These are phyloP conservation scores for Sphaerolaimus hirsutus DNA, from an alignment of 2,888 invertebrate species.

Conservation along the genomic window DNA sequence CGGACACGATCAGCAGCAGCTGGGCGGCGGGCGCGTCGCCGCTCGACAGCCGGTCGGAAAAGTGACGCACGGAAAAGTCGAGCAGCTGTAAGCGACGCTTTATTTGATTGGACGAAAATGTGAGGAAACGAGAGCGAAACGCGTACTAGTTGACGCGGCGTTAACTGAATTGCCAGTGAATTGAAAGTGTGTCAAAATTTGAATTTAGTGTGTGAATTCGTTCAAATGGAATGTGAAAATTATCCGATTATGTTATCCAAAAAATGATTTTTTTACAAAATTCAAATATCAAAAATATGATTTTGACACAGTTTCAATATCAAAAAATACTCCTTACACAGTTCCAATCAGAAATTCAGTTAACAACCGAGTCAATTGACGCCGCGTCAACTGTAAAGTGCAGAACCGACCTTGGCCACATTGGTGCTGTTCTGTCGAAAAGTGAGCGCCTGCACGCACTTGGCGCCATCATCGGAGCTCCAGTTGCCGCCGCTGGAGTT, in stretches of 20 bases:
- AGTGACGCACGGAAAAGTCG: slow-evolving; percentile 2
- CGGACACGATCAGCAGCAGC: slow-evolving; percentile 68
- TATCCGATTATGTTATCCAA: no score
- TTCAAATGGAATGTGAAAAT: no score
- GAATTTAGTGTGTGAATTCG: not conserved
- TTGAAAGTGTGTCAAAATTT: not conserved
- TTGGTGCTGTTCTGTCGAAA: slow-evolving; percentile 73
- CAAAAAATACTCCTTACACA: no score
- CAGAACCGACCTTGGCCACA: slow-evolving; percentile 39
- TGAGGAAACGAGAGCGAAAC: not conserved
- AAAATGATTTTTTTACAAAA: no score
- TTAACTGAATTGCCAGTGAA: no score
- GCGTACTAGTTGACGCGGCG: no score
- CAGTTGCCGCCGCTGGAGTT: slow-evolving; percentile 55
- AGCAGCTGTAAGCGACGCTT: slow-evolving; percentile 4
- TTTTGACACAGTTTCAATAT: no score
- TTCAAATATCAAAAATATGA: no score
- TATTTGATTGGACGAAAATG: not conserved
- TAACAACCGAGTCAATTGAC: no score
- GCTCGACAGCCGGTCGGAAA: not conserved
- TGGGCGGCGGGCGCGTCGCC: slow-evolving; percentile 41
- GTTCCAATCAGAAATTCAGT: no score
- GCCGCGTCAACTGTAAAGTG: not conserved
- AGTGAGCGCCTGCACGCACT: slow-evolving; percentile 35
- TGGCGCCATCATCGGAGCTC: slow-evolving; percentile 45